Conservation (phyloP, 2,113 vertebrate species). For the Tauraco erythrolophus region DNA sequence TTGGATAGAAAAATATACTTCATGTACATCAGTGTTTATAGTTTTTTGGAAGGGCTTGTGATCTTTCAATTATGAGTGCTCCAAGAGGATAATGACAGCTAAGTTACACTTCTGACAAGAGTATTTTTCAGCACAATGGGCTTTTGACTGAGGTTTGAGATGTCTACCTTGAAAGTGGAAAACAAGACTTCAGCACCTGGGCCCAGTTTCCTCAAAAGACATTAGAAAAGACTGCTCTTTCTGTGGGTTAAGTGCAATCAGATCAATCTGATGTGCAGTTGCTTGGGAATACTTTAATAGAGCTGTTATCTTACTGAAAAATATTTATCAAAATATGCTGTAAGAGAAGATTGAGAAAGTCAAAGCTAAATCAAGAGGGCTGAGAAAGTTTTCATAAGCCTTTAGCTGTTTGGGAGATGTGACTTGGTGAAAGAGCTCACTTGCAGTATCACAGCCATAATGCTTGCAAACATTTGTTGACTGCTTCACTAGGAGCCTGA, state of each 20-base stretch:
- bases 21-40: neutral
- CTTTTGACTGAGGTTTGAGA: neutral
- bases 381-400: neutral
- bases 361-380: neutral
- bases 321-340: neutral
- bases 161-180: neutral
- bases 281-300: neutral
- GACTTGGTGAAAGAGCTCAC: neutral
- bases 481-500: neutral
- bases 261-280: neutral
- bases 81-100: neutral
- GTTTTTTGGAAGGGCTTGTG: neutral
- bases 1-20: neutral
- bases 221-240: neutral
- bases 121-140: neutral
- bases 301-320: neutral
- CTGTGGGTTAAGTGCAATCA: neutral
- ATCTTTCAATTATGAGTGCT: neutral
- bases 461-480: neutral
- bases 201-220: neutral
- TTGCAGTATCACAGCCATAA: neutral
- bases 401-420: neutral
- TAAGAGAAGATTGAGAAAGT: neutral
- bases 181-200: neutral
- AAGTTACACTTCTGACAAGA: neutral